Percentiles rank a stretch among this genome's conserved stretches.
These are phyloP conservation scores for Drosophila multiciliata DNA, from an alignment of 2,888 invertebrate species.

Conservation along the genomic window DNA sequence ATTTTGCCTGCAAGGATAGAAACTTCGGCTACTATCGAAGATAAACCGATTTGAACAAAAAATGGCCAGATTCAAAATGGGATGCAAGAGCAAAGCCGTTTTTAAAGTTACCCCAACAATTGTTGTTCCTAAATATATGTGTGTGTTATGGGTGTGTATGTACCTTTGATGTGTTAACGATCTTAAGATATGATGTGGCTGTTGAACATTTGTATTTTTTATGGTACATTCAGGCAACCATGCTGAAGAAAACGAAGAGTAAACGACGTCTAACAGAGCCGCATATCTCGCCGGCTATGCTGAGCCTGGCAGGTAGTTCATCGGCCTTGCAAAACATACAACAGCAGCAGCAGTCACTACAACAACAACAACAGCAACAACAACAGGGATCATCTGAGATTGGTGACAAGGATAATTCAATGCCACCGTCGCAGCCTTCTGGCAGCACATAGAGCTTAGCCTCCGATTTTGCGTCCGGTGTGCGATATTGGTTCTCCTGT, in stretches of 20 bases:
- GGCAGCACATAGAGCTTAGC: conserved; percentile 81
- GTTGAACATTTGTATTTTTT: conserved; percentile 74
- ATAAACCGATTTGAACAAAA: neutral
- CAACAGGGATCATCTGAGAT: conserved; percentile 86
- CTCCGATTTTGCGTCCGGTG: conserved; percentile 84
- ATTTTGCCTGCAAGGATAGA: conserved; percentile 1
- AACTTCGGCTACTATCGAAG: conserved; percentile 29
- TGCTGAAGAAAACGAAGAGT: conserved; percentile 99
- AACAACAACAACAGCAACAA: conserved; percentile 47
- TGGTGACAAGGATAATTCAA: conserved; percentile 85
- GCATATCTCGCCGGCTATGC: conserved; percentile 87
- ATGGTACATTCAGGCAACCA: conserved; percentile 93
- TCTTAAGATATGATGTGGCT: conserved; percentile 53
- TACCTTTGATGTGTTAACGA: conserved; percentile 28
- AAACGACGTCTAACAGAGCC: conserved; percentile 96
- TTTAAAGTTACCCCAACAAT: conserved; percentile 12
- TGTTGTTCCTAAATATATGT: conserved; percentile 25
- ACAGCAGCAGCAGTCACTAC: conserved; percentile 55
- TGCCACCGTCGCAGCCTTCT: conserved; percentile 50
- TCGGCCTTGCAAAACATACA: conserved; percentile 64
- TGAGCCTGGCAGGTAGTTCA: conserved; percentile 74
- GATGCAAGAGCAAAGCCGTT: neutral
- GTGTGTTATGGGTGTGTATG: conserved; percentile 33
- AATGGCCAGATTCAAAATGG: conserved; percentile 4
- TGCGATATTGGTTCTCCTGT: conserved; percentile 85